A percentile compares a stretch with the other conserved stretches of the same genome.
Evolutionary conservation across 2,113 vertebrate species (phyloP).

Genomic region (Peromyscus californicus): DNA sequence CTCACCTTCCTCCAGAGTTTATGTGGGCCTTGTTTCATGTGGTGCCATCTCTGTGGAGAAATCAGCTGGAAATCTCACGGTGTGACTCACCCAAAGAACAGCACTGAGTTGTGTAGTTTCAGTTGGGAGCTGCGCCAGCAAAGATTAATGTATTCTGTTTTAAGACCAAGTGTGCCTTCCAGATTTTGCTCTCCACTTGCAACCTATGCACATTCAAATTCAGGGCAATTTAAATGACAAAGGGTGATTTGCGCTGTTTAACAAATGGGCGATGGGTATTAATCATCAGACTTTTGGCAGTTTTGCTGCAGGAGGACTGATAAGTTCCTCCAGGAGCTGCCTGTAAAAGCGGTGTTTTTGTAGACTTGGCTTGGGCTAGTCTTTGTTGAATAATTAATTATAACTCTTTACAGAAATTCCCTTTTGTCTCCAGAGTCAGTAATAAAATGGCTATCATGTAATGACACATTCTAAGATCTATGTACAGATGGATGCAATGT

Average conservation of each 20-base stretch:
- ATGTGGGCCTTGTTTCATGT: slow-evolving; percentile 61
- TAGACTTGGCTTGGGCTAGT: slow-evolving; percentile 48
- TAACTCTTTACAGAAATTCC: slow-evolving; percentile 30
- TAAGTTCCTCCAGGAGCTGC: neutral
- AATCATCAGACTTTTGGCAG: slow-evolving; percentile 70
- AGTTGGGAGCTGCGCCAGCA: neutral
- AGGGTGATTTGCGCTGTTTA: slow-evolving; percentile 67
- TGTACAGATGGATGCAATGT: slow-evolving; percentile 19
- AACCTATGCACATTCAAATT: slow-evolving; percentile 67
- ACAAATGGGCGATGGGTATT: slow-evolving; percentile 74
- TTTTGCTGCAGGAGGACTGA: neutral
- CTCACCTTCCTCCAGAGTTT: slow-evolving; percentile 61
- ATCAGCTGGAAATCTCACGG: slow-evolving; percentile 67
- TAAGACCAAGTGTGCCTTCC: slow-evolving; percentile 64
- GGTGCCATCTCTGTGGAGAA: slow-evolving; percentile 27
- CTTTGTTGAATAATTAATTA: slow-evolving; percentile 65
- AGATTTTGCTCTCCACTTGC: slow-evolving; percentile 69
- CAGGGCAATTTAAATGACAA: slow-evolving; percentile 79
- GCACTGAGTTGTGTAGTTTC: slow-evolving; percentile 59
- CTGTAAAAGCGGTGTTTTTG: neutral
- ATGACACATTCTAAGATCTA: slow-evolving; percentile 29
- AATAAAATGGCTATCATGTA: neutral
- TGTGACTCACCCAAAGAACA: slow-evolving; percentile 66
- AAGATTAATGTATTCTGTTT: slow-evolving; percentile 73
- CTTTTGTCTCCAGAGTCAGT: slow-evolving; percentile 34